phyloP scores from a whole-genome alignment of 2,888 invertebrate species.

The Torymus aiolomorphi region DNA sequence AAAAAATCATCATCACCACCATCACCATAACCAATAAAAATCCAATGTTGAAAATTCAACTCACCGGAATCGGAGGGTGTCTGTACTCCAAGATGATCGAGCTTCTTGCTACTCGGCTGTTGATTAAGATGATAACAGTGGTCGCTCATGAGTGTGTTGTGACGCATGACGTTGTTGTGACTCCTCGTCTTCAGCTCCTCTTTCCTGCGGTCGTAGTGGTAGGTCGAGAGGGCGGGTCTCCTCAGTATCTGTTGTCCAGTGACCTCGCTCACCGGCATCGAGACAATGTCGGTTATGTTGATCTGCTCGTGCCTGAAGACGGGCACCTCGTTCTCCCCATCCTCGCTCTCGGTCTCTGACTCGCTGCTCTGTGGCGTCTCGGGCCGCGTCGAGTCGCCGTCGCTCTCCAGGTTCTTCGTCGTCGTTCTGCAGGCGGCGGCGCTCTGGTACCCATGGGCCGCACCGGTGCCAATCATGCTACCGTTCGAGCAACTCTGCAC shows the following conservation, averaged over 20 bases:
- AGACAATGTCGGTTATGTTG: slow-evolving; percentile 68
- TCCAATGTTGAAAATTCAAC: slow-evolving; percentile 69
- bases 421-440: slow-evolving; percentile 56
- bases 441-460: too few species aligned
- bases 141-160: slow-evolving; percentile 75
- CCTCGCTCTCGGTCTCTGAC: slow-evolving; percentile 69
- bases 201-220: slow-evolving; percentile 49
- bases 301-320: slow-evolving; percentile 71
- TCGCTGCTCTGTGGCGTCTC: slow-evolving; percentile 71
- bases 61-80: slow-evolving; percentile 94
- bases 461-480: too few species aligned
- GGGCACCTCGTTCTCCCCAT: slow-evolving; percentile 59
- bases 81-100: slow-evolving; percentile 86
- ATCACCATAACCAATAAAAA: too few species aligned
- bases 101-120: slow-evolving; percentile 76
- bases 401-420: slow-evolving; percentile 76
- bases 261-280: slow-evolving; percentile 70
- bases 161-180: slow-evolving; percentile 59
- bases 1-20: too few species aligned
- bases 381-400: slow-evolving; percentile 70
- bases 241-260: slow-evolving; percentile 67
- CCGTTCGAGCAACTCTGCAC: too few species aligned
- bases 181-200: slow-evolving; percentile 40
- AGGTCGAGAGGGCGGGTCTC: slow-evolving; percentile 15
- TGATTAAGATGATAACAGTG: slow-evolving; percentile 81